A percentile compares a stretch with the other conserved stretches of the same genome.
These are phyloP conservation scores for Pimephales promelas DNA, from an alignment of 2,113 vertebrate species.

Conservation along the genomic window DNA sequence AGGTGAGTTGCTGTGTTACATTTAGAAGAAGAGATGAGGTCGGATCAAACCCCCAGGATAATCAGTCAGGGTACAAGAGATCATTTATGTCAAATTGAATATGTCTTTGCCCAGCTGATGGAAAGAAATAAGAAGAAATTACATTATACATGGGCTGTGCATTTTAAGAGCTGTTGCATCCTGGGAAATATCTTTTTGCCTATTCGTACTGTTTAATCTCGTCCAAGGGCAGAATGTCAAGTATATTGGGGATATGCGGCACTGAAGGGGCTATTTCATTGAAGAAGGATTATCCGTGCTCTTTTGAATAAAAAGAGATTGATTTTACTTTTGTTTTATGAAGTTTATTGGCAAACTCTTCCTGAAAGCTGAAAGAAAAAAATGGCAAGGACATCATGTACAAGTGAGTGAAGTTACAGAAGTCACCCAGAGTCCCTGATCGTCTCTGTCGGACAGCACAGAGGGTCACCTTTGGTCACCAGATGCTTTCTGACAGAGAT, in stretches of 20 bases:
- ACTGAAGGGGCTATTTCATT: not conserved
- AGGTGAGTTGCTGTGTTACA: constrained; percentile 27
- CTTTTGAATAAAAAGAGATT: not conserved
- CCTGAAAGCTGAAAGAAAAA: too few relatives aligned
- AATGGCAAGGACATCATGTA: not conserved
- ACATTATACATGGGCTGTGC: not conserved
- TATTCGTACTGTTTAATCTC: not conserved
- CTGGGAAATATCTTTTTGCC: not conserved
- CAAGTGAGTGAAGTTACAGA: not conserved
- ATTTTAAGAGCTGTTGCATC: constrained; percentile 18
- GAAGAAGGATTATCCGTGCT: not conserved
- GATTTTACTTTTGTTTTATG: not conserved
- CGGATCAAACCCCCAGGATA: constrained; percentile 39
- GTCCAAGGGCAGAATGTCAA: constrained; percentile 13
- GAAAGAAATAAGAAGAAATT: constrained; percentile 10
- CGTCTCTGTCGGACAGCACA: too few relatives aligned
- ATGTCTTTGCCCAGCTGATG: constrained; percentile 32
- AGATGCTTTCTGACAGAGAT: too few relatives aligned
- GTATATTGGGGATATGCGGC: not conserved
- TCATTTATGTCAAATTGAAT: constrained; percentile 38
- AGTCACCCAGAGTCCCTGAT: too few relatives aligned
- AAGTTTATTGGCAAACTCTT: not conserved
- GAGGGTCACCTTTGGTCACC: too few relatives aligned
- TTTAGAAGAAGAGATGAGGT: constrained; percentile 37
- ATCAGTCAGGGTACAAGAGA: constrained; percentile 43